These are phyloP conservation scores for Chironomus tentans DNA, from an alignment of 2,888 invertebrate genomes.

Conservation along the genomic window DNA sequence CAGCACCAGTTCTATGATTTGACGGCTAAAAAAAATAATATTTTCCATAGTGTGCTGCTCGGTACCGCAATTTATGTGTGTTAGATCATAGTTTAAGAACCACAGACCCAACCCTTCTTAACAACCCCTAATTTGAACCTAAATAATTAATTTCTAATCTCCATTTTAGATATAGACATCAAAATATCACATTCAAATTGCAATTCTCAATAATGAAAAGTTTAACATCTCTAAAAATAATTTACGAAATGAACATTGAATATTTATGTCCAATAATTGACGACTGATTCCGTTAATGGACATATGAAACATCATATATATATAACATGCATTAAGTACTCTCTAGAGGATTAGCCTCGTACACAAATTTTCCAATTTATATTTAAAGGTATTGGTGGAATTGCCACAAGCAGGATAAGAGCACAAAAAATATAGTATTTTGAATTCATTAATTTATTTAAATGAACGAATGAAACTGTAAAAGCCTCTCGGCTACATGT, in stretches of 20 bases:
- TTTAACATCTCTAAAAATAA: neutral
- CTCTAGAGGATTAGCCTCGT: neutral
- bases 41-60: no score
- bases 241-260: neutral
- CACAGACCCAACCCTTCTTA: no score
- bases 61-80: no score
- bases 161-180: no score
- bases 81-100: no score
- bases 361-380: neutral
- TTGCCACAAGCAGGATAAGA: neutral
- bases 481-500: neutral
- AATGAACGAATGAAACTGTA: neutral
- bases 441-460: conserved; percentile 9
- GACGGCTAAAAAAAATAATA: no score
- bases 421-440: neutral
- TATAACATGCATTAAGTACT: neutral
- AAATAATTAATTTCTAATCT: no score
- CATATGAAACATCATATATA: neutral
- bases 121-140: no score
- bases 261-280: conserved; percentile 16
- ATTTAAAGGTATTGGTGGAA: neutral
- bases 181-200: no score
- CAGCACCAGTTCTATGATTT: no score
- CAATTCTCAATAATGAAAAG: no score
- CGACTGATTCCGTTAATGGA: conserved; percentile 11